Percentiles rank a stretch among this genome's conserved stretches.
Conservation (phyloP, 2,113 vertebrate species). For the Corythornis vintsioides region DNA sequence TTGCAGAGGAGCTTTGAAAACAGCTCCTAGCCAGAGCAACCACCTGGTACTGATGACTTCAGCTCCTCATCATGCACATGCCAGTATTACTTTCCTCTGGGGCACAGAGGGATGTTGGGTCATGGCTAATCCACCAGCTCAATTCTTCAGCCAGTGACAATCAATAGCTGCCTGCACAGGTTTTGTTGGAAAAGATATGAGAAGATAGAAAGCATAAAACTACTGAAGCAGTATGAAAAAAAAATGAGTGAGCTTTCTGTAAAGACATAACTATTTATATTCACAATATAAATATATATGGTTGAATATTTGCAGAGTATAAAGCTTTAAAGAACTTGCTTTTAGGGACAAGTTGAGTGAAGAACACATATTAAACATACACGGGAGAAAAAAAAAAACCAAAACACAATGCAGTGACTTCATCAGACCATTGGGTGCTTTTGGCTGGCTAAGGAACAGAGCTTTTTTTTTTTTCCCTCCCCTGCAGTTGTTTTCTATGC, state of each 20-base stretch:
- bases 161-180: not conserved
- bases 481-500: slow-evolving; percentile 65
- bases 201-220: not conserved
- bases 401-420: slow-evolving; percentile 36
- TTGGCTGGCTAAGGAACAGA: slow-evolving; percentile 3
- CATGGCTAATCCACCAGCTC: not conserved
- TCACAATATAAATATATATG: not conserved
- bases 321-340: not conserved
- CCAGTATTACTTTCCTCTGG: not conserved
- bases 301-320: not conserved
- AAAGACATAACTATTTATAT: not conserved
- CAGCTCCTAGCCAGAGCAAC: not conserved
- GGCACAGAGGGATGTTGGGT: not conserved
- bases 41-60: not conserved
- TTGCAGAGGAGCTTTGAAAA: not conserved
- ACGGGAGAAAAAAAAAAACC: not conserved
- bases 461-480: not conserved
- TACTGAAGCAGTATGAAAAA: not conserved
- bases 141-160: not conserved
- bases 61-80: not conserved
- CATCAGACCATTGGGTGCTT: slow-evolving; percentile 37
- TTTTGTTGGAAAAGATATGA: not conserved
- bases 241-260: not conserved
- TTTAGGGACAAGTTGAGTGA: not conserved
- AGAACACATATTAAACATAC: not conserved